Percentiles rank a stretch among this genome's conserved stretches.
These are phyloP conservation scores for Elachura formosa DNA, from an alignment of 2,113 vertebrate species.

Conservation along the genomic window DNA sequence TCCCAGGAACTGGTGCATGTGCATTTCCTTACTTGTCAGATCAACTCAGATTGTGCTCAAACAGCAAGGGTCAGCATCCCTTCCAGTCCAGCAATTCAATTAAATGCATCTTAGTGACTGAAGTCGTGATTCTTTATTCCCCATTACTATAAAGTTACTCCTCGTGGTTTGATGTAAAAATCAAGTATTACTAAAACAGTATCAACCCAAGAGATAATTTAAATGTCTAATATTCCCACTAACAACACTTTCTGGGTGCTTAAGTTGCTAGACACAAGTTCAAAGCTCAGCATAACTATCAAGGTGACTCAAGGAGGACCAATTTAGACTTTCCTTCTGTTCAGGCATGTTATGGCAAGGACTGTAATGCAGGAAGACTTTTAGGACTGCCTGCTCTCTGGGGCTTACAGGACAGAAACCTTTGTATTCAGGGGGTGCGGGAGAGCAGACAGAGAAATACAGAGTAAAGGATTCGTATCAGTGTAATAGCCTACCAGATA, in stretches of 20 bases:
- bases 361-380: neutral
- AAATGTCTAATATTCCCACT: neutral
- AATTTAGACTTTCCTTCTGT: neutral
- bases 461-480: neutral
- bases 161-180: neutral
- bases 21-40: neutral
- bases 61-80: neutral
- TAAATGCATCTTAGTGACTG: neutral
- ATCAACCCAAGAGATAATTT: neutral
- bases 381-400: neutral
- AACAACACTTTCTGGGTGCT: neutral
- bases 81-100: neutral
- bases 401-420: neutral
- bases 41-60: neutral
- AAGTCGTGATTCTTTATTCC: neutral
- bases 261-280: neutral
- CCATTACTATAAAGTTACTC: neutral
- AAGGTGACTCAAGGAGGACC: neutral
- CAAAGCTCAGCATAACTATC: neutral
- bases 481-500: neutral
- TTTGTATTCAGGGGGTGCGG: neutral
- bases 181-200: neutral
- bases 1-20: neutral
- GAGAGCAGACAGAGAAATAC: neutral
- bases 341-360: neutral